phyloP scores from a whole-genome alignment of 2,113 vertebrate species.

The Cynopterus brachyotis region DNA sequence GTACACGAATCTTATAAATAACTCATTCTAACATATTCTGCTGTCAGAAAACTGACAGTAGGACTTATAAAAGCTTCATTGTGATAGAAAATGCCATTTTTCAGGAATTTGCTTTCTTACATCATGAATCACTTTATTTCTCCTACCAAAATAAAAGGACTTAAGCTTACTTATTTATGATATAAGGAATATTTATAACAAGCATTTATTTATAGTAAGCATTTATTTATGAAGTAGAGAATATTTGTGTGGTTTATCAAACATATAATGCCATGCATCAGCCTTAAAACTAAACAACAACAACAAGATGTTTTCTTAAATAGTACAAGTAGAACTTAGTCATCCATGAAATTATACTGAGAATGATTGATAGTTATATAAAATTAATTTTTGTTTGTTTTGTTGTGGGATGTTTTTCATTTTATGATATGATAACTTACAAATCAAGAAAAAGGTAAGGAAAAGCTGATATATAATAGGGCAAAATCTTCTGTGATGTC shows the following conservation, averaged over 20 bases:
- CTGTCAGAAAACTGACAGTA: background rate
- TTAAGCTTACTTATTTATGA: background rate
- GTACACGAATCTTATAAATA: background rate
- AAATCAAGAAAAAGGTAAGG: background rate
- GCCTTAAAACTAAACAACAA: background rate
- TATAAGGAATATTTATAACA: background rate
- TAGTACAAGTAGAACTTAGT: background rate
- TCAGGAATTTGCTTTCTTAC: background rate
- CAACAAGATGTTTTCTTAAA: background rate
- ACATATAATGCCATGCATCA: background rate
- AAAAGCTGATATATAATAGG: background rate
- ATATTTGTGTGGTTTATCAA: background rate
- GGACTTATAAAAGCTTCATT: background rate
- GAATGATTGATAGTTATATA: background rate
- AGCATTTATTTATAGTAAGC: background rate
- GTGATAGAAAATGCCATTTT: background rate
- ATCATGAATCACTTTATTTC: background rate
- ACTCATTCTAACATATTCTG: background rate
- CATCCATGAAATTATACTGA: background rate
- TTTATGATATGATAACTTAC: background rate
- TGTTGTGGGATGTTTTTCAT: background rate
- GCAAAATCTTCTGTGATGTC: background rate
- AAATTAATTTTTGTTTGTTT: background rate
- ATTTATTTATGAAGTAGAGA: background rate
- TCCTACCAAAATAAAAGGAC: conserved; percentile 10